Evolutionary conservation across 2,888 invertebrate genomes (phyloP).

Genomic region (Ophion slaviceki): DNA sequence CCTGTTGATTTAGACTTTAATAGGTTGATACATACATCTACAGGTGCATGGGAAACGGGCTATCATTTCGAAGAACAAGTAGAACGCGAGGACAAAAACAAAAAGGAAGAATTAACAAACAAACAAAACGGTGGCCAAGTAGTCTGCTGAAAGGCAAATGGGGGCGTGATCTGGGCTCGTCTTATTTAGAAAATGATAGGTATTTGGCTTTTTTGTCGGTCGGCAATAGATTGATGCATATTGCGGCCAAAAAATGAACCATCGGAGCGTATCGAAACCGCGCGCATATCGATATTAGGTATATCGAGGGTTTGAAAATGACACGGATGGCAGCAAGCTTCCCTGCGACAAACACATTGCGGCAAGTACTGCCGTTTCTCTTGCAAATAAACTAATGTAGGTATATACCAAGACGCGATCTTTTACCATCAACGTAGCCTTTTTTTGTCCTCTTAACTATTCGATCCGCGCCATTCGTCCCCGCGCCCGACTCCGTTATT

Average conservation of each 20-base stretch:
- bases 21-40: neutral
- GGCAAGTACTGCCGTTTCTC: constrained; percentile 39
- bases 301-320: constrained; percentile 56
- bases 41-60: constrained; percentile 27
- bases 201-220: neutral
- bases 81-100: constrained; percentile 31
- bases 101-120: neutral
- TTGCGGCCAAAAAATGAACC: constrained; percentile 24
- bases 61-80: constrained; percentile 44
- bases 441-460: constrained; percentile 43
- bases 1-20: neutral
- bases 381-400: neutral
- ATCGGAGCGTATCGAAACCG: constrained; percentile 58
- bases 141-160: neutral
- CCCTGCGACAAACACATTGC: constrained; percentile 55
- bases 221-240: neutral
- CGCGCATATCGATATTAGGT: constrained; percentile 37
- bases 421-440: neutral
- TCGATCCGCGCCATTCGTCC: constrained; percentile 51
- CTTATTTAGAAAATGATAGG: constrained; percentile 3
- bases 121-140: neutral
- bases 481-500: constrained; percentile 49
- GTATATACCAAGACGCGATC: neutral
- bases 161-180: neutral
- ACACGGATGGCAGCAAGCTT: constrained; percentile 66